Evolutionary conservation across 1,140 invertebrate genomes (phyloP).

Genomic region (Himalopsyche phryganea): DNA sequence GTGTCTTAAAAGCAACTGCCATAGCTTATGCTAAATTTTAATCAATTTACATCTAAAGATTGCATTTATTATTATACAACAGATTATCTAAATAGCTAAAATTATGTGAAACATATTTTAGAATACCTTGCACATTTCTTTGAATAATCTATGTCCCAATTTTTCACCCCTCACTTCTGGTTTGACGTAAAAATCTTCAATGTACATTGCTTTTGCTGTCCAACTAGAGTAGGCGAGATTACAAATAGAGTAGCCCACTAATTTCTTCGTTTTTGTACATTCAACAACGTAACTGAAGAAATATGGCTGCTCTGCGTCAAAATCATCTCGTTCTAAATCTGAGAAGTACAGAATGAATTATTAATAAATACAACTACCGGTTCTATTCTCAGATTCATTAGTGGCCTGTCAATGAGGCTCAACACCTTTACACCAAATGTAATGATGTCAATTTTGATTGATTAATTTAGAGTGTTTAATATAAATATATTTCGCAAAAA

Average conservation of each 20-base stretch:
- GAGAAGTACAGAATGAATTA: too few relatives aligned
- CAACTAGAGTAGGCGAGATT: slow-evolving; percentile 32
- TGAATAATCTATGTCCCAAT: slow-evolving; percentile 29
- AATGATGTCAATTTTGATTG: too few relatives aligned
- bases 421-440: too few relatives aligned
- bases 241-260: slow-evolving; percentile 26
- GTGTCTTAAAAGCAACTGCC: too few relatives aligned
- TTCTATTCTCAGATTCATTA: too few relatives aligned
- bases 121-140: slow-evolving; percentile 32
- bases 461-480: neutral
- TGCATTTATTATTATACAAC: too few relatives aligned
- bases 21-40: too few relatives aligned
- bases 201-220: slow-evolving; percentile 26
- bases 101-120: too few relatives aligned
- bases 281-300: slow-evolving; percentile 27
- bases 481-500: too few relatives aligned
- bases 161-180: slow-evolving; percentile 23
- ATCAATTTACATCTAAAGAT: too few relatives aligned
- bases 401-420: too few relatives aligned
- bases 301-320: slow-evolving; percentile 16
- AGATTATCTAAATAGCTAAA: too few relatives aligned
- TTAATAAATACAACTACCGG: neutral
- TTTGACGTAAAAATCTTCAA: slow-evolving; percentile 33
- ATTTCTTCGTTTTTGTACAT: slow-evolving; percentile 6
- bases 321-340: slow-evolving; percentile 31